A percentile compares a stretch with the other conserved stretches of the same genome.
phyloP scores from a whole-genome alignment of 2,797 vertebrate genomes.

The Acrossocheilus wenchowensis region DNA sequence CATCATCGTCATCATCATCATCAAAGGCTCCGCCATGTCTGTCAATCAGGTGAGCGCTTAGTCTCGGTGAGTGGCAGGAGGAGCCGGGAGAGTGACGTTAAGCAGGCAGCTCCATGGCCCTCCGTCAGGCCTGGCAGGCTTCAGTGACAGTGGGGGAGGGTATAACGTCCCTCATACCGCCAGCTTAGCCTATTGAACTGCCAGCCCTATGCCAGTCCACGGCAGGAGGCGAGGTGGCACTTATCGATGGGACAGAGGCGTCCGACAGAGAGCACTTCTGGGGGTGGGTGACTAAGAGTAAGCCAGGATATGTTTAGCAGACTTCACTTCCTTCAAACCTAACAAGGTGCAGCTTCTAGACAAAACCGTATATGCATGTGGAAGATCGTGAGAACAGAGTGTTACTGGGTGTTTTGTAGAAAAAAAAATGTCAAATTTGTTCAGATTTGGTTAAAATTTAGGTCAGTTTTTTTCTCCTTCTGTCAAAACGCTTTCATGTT shows the following conservation, averaged over 20 bases:
- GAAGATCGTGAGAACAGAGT: background rate
- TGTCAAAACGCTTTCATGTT: conserved; percentile 32
- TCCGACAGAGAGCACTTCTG: conserved; percentile 41
- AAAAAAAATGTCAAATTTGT: conserved; percentile 15
- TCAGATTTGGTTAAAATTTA: conserved; percentile 8
- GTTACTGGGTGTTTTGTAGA: background rate
- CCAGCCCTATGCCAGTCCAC: conserved; percentile 72
- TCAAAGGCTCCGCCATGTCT: conserved; percentile 68
- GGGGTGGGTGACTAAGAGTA: conserved; percentile 37
- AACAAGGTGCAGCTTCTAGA: conserved; percentile 17
- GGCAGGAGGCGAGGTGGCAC: conserved; percentile 38
- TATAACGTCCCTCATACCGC: conserved; percentile 70
- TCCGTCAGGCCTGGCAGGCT: conserved; percentile 79
- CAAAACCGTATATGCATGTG: background rate
- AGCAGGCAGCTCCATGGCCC: conserved; percentile 78
- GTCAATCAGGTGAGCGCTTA: conserved; percentile 80
- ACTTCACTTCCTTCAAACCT: conserved; percentile 18
- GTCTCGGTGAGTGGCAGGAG: conserved; percentile 72
- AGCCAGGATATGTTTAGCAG: conserved; percentile 33
- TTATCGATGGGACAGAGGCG: conserved; percentile 43
- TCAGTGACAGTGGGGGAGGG: conserved; percentile 75
- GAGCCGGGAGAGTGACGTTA: conserved; percentile 72
- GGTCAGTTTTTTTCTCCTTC: background rate
- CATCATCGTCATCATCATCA: conserved; percentile 44
- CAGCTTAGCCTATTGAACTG: conserved; percentile 78